Base-by-base conservation (phyloP, 2,797 vertebrate species). In the Numenius phaeopus region DNA sequence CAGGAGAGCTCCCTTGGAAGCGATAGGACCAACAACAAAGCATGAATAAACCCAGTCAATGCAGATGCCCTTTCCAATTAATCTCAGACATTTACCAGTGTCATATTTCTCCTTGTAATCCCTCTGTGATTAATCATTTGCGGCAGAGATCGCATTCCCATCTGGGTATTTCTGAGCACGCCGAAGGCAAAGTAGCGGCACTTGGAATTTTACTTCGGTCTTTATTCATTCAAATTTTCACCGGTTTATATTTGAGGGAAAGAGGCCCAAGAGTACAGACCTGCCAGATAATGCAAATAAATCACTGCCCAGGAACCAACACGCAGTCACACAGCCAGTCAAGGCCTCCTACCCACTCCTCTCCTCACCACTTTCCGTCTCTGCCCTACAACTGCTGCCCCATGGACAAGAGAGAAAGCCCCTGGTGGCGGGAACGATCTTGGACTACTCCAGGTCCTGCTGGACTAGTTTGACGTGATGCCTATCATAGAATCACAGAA, bases 11-110 rank as follows among this genome's bases (percentile, higher is more conserved):
- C 67, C 70, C 34, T 54, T 66, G 76, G 69, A 89, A 89, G 83
- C 0, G 0, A 30, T 6, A 34, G 46, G 27, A 21, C 47, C 7
- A 20, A 54, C 34, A 79, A 54, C 66, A 93, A 91, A 90, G 75
- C 77, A 84, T 87, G 93, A 95, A 93, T 93, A 97, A 96, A 88
- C 58, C 46, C 3, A 19, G 55, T 87, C 89, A 79, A 14, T 27
- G 90, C 80, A 94, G 75, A 83, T 76, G 65, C 73, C 93, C 87
- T 94, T 97, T 90, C 90, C 93, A 96, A 57, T 84, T 90, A 50
- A 93, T 76, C 88, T 84, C 91, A 90, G 73, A 7, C 80, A 37
- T 84, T 66, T 47, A 22, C 73, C 70, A 70, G 91, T 9, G 55
- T 96, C 80, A 2, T 21, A 52, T 95, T 94, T 83, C 91, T 52